phyloP scores from a whole-genome alignment of 2,888 invertebrate genomes.

The Aphodius granarius region DNA sequence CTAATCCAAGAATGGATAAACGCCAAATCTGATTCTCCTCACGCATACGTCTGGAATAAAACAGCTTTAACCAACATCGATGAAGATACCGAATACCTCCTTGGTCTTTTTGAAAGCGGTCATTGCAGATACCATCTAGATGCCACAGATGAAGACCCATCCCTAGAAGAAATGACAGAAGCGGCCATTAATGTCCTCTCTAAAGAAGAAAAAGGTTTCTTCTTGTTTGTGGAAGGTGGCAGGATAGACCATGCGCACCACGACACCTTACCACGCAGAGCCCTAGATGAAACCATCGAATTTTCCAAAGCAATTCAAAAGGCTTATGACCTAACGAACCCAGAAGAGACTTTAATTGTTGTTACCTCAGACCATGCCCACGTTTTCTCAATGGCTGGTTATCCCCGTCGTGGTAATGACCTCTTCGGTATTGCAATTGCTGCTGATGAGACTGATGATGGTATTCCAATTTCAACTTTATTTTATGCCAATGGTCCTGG shows the following conservation, averaged over 20 bases:
- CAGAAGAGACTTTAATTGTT: conserved; percentile 74
- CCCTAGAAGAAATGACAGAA: conserved; percentile 78
- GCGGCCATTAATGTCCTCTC: conserved; percentile 70
- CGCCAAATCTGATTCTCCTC: conserved; percentile 51
- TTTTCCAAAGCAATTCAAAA: conserved; percentile 60
- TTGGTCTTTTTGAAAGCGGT: conserved; percentile 42
- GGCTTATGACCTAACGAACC: conserved; percentile 65
- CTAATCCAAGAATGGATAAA: conserved; percentile 68
- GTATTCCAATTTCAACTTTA: conserved; percentile 67
- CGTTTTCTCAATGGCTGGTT: conserved; percentile 75
- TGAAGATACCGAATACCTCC: conserved; percentile 59
- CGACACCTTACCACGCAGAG: conserved; percentile 63
- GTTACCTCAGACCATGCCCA: conserved; percentile 81
- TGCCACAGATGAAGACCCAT: conserved; percentile 63
- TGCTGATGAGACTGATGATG: conserved; percentile 58
- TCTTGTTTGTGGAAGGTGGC: conserved; percentile 78
- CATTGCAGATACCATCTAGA: conserved; percentile 65
- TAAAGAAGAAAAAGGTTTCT: conserved; percentile 66
- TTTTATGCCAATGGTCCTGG: conserved; percentile 78
- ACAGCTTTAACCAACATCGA: conserved; percentile 58
- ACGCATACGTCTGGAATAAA: conserved; percentile 61
- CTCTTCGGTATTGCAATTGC: conserved; percentile 61
- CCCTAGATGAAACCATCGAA: conserved; percentile 78
- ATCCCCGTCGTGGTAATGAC: conserved; percentile 64
- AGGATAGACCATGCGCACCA: conserved; percentile 81